Evolutionary conservation across 2,113 vertebrate species (phyloP).

Genomic region (Salvelinus sp.): DNA sequence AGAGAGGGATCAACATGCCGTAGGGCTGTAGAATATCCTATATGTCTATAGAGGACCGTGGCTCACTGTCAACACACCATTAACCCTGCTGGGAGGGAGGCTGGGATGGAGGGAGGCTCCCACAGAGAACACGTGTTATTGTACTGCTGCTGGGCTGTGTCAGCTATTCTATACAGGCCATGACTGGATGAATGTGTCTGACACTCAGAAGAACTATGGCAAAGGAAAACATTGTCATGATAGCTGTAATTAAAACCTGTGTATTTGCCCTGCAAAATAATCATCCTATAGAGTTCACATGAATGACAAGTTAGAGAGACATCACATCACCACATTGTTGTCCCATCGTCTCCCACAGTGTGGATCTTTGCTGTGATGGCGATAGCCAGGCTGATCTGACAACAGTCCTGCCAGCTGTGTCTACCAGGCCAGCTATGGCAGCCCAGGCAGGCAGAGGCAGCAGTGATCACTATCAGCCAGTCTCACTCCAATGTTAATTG

Average conservation of each 20-base stretch:
- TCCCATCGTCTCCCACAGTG: not conserved
- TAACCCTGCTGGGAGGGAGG: too few relatives aligned
- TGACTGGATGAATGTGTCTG: not conserved
- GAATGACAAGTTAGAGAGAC: not conserved
- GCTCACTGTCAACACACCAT: slow-evolving; percentile 42
- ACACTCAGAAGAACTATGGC: not conserved
- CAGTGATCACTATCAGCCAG: not conserved
- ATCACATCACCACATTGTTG: not conserved
- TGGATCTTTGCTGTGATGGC: not conserved
- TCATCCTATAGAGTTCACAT: not conserved
- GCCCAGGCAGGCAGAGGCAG: not conserved
- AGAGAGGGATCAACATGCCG: not conserved
- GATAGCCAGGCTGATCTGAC: not conserved
- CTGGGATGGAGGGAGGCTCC: too few relatives aligned
- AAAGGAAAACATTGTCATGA: not conserved
- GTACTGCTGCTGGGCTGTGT: not conserved
- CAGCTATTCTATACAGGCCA: not conserved
- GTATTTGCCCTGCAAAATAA: not conserved
- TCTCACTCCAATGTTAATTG: slow-evolving; percentile 55
- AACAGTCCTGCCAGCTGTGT: not conserved
- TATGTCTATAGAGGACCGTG: slow-evolving; percentile 36
- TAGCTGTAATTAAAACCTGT: not conserved
- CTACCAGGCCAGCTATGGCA: not conserved
- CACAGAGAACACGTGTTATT: not conserved
- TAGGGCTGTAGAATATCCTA: slow-evolving; percentile 19